Evolutionary conservation across 2,888 invertebrate species (phyloP), one percentile per base, ranked within the genome.

Genomic region (Drosophila formosana): DNA sequence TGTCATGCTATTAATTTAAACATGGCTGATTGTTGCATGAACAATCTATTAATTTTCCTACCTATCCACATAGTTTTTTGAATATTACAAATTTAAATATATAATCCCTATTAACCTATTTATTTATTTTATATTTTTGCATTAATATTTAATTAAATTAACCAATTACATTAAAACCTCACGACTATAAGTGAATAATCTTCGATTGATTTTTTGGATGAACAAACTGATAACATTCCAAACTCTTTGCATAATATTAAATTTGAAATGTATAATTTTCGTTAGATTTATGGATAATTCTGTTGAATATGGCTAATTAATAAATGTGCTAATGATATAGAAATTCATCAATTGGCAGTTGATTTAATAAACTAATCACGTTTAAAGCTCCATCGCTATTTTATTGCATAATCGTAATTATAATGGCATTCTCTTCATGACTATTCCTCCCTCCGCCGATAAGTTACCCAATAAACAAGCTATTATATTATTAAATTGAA

Each of bases 391-490:
- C 46, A 57, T 45, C 47, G 66, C 43, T 58, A 76, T 63, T 60
- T 76, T 67, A 72, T 32, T 61, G 34, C 11, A 4, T 55, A 55
- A 55, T 55, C 55, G 43, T 25, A 32, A 32, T 43, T 43, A 55
- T 4, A 37, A 37, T 11, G 37, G n/a, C 11, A 37, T n/a, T 11
- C 11, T 37, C 5, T n/a, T 18, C 18, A 18, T 18, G 18, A 18
- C 18, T 37, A 37, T 37, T 4, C 37, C 37, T 2, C 37, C 32
- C 32, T 4, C 4, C 11, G n/a, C 37, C 37, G 37, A 37, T 37
- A 37, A 34, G 34, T 34, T 34, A 11, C 3, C 4, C n/a, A 34
- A 34, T 11, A 34, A n/a, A 4, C 4, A 30, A 30, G 30, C 30
- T 30, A 34, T 11, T 11, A n/a, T 41, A 7, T 18, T 41, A 41